Evolutionary conservation across 1,140 invertebrate genomes (phyloP), one percentile per base, ranked within the genome.

Genomic region (Atta texana): DNA sequence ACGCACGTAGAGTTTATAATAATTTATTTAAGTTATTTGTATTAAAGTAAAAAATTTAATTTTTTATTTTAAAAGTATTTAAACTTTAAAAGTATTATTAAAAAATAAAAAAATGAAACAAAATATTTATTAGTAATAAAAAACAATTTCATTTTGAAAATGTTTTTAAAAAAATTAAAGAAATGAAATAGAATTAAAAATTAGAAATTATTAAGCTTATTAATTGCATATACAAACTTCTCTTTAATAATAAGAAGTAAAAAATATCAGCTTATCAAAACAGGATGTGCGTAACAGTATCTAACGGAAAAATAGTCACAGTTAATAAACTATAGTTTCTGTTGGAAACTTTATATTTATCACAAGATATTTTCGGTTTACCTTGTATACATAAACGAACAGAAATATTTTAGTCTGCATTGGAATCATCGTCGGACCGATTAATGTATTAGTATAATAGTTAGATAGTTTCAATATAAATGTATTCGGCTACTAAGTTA

Each of bases 281-380:
- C 85, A 87, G 87, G 77, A 87, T 77, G 24, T 21, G 31, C 34
- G 24, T 21, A 24, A 53, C 69, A 10, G 1, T 51, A 61, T 53
- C 55, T 59, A 77, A 51, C 39, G 24, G 39, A 39, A 7, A 74
- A 31, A 31, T 28, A 75, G 5, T 7, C 14, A 31, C 1, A 49
- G 14, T 77, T 57, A 66, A 78, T 53, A 14, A 14, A 14, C 49
- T 51, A 4, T n/a, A 66, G 82, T 24, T 24, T 81, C 16, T 10
- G 55, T 21, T 49, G 10, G 14, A 34, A 80, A 69, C 4, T 34
- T 77, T 39, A 34, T 24, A 18, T 61, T 61, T 49, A 24, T 34
- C 18, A 24, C 53, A 39, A 84, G 39, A 34, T 61, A 74, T 59
- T 84, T 82, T 34, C 18, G 1, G 6, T 72, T 61, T 72, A 51